Evolutionary conservation across 2,888 invertebrate genomes (phyloP).

Genomic region (Marronus borbonicus): DNA sequence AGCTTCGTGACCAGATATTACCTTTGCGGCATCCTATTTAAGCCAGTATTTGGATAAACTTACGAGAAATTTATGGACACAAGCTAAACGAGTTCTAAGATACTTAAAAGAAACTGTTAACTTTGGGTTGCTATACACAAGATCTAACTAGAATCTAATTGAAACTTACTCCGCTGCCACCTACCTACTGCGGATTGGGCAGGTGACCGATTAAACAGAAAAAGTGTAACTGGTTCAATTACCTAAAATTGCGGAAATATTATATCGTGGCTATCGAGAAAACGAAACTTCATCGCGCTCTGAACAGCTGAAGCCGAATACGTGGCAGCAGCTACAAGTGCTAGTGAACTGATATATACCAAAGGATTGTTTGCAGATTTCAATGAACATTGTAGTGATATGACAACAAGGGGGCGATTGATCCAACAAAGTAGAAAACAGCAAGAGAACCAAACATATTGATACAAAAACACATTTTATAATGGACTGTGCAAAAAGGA

Average conservation of each 20-base stretch:
- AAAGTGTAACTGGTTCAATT: conserved; percentile 19
- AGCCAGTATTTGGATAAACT: conserved; percentile 22
- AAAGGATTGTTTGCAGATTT: conserved; percentile 28
- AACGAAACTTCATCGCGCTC: conserved; percentile 14
- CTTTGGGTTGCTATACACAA: conserved; percentile 11
- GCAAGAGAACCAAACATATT: not conserved
- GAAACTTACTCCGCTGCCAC: not conserved
- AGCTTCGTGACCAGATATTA: conserved; percentile 11
- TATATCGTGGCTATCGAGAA: conserved; percentile 16
- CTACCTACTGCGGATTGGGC: conserved; percentile 8
- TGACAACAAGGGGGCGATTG: conserved; percentile 29
- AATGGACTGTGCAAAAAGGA: conserved; percentile 19
- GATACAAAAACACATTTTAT: conserved; percentile 12
- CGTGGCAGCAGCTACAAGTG: conserved; percentile 32
- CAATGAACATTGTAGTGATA: not conserved
- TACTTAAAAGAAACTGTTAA: conserved; percentile 19
- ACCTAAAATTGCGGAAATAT: not conserved
- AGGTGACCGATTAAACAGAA: conserved; percentile 8
- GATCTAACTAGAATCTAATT: not conserved
- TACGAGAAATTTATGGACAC: not conserved
- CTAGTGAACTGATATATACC: conserved; percentile 13
- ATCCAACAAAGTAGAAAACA: conserved; percentile 22
- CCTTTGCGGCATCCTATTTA: conserved; percentile 12
- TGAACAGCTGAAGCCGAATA: not conserved
- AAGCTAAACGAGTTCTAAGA: conserved; percentile 8